Evolutionary conservation across 2,113 vertebrate species (phyloP).

Genomic region (Oxygymnocypris stewartii): DNA sequence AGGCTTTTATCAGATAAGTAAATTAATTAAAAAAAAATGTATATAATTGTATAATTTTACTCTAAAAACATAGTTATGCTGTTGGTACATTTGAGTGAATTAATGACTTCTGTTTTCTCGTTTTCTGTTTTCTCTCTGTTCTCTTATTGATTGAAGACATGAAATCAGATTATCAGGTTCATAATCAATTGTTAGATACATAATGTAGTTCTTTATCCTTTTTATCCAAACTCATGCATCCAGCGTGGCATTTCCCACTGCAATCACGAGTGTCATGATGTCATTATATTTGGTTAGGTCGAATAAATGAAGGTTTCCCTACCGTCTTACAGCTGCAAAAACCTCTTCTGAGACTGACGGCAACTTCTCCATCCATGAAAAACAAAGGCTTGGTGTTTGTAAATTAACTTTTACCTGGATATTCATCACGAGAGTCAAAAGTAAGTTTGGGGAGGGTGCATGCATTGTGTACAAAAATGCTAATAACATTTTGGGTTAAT

Average conservation of each 20-base stretch:
- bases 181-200: neutral
- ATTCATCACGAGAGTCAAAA: neutral
- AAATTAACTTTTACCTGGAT: neutral
- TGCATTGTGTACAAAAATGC: neutral
- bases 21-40: neutral
- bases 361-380: neutral
- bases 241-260: neutral
- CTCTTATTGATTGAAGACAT: neutral
- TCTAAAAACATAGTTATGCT: neutral
- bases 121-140: too few species aligned
- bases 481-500: neutral
- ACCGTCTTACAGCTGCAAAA: neutral
- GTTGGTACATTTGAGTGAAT: neutral
- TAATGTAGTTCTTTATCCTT: neutral
- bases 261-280: slow-evolving; percentile 11
- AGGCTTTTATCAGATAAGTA: neutral
- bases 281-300: neutral
- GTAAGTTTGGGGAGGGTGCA: neutral
- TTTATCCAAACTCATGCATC: neutral
- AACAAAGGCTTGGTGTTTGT: neutral
- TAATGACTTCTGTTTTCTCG: neutral
- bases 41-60: neutral
- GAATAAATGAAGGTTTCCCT: neutral
- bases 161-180: neutral
- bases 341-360: neutral